Conservation (phyloP, 2,797 vertebrate species). For the Phalanger gymnotis region DNA sequence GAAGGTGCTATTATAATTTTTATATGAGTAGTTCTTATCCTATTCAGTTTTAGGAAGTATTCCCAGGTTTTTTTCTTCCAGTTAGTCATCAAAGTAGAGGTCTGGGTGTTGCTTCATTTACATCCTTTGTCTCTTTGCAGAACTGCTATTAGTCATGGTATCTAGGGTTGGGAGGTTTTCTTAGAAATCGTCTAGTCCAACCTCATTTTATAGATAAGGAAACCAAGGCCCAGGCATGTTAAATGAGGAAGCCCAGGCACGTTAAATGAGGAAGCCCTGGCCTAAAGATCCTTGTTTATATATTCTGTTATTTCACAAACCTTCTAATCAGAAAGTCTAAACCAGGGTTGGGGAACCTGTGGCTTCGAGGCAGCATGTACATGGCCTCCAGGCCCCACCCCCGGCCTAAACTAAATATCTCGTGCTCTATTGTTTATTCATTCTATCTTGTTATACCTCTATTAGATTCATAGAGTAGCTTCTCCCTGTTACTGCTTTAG, state of each 20-base stretch:
- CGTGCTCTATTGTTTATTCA: not conserved
- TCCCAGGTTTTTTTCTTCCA: not conserved
- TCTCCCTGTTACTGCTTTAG: not conserved
- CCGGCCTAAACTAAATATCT: not conserved
- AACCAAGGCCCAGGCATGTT: not conserved
- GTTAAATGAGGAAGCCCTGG: not conserved
- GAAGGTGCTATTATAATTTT: conserved; percentile 10
- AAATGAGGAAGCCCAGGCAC: too few relatives aligned
- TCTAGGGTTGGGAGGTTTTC: not conserved
- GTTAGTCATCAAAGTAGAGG: not conserved
- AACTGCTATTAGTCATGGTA: not conserved
- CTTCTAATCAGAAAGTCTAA: not conserved
- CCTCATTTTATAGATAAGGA: not conserved
- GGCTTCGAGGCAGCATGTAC: too few relatives aligned
- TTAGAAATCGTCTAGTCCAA: not conserved
- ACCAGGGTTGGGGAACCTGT: too few relatives aligned
- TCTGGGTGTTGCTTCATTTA: not conserved
- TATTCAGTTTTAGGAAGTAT: conserved; percentile 25
- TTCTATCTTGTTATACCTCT: conserved; percentile 38
- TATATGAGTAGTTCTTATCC: not conserved
- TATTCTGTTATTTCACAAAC: not conserved
- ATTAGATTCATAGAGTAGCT: conserved; percentile 6
- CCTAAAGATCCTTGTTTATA: not conserved
- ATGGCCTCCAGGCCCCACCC: too few relatives aligned
- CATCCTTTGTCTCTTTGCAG: conserved; percentile 19